phyloP scores from a whole-genome alignment of 2,888 invertebrate genomes.

The Atethmia centrago region DNA sequence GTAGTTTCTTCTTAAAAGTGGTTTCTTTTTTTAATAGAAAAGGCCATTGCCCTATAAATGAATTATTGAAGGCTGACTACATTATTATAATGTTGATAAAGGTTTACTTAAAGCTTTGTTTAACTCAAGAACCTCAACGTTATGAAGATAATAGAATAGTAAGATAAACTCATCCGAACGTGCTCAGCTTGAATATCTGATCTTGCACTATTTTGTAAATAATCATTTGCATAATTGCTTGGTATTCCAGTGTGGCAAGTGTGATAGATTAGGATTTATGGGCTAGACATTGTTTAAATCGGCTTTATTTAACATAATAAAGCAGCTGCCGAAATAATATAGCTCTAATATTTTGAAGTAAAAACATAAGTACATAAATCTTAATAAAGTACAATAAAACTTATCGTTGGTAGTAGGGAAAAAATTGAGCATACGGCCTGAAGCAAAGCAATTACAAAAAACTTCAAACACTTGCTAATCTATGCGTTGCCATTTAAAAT shows the following conservation, averaged over 20 bases:
- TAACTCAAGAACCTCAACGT: constrained; percentile 18
- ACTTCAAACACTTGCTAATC: not conserved
- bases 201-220: constrained; percentile 54
- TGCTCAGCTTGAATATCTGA: constrained; percentile 43
- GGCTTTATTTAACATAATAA: constrained; percentile 23
- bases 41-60: not conserved
- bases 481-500: not conserved
- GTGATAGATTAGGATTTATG: constrained; percentile 47
- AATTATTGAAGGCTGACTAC: not conserved
- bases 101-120: constrained; percentile 22
- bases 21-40: not conserved
- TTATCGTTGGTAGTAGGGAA: not conserved
- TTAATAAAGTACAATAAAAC: not conserved
- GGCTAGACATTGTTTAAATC: constrained; percentile 30
- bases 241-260: constrained; percentile 47
- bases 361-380: not conserved
- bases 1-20: no score
- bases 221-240: constrained; percentile 57
- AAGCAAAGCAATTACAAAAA: not conserved
- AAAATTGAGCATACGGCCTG: not conserved
- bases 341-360: not conserved
- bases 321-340: constrained; percentile 11
- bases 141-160: constrained; percentile 47
- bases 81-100: constrained; percentile 25
- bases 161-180: constrained; percentile 43